phyloP scores from a whole-genome alignment of 2,797 vertebrate genomes.

The Triplophysa bombifrons region DNA sequence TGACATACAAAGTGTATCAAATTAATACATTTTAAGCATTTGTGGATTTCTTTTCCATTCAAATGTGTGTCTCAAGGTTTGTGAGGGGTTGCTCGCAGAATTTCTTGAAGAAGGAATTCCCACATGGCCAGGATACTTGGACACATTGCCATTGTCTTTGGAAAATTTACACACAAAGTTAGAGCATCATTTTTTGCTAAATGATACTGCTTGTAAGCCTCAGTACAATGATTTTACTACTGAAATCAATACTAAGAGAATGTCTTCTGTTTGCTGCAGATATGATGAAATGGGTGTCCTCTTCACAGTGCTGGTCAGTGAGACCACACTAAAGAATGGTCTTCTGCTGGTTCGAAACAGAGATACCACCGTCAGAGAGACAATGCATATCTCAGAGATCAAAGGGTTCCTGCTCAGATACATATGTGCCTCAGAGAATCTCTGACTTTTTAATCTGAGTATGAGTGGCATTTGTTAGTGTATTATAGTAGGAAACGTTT shows the following conservation, averaged over 20 bases:
- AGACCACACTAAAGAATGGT: constrained; percentile 89
- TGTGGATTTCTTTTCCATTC: background rate
- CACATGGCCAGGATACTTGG: constrained; percentile 92
- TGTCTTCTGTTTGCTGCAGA: constrained; percentile 66
- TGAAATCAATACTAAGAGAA: background rate
- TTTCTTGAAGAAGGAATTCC: constrained; percentile 84
- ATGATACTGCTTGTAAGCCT: background rate
- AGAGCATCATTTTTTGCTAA: background rate
- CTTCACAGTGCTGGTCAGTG: constrained; percentile 84
- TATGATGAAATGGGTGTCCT: constrained; percentile 97
- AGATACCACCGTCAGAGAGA: constrained; percentile 92
- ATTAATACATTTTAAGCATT: background rate
- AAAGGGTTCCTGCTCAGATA: constrained; percentile 85
- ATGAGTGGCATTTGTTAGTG: too few species aligned
- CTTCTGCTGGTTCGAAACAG: constrained; percentile 88
- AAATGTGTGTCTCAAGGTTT: constrained; percentile 76
- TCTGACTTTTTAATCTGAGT: constrained; percentile 56
- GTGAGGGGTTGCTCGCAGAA: constrained; percentile 87
- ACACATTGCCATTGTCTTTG: constrained; percentile 78
- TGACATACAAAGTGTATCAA: too few species aligned
- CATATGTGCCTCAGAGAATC: constrained; percentile 79
- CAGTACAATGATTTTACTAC: background rate
- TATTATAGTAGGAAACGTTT: too few species aligned
- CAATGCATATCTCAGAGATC: constrained; percentile 91
- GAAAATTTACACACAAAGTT: constrained; percentile 84